Base-by-base conservation (phyloP, 2,113 vertebrate species). In the Toxotes jaculatrix region DNA sequence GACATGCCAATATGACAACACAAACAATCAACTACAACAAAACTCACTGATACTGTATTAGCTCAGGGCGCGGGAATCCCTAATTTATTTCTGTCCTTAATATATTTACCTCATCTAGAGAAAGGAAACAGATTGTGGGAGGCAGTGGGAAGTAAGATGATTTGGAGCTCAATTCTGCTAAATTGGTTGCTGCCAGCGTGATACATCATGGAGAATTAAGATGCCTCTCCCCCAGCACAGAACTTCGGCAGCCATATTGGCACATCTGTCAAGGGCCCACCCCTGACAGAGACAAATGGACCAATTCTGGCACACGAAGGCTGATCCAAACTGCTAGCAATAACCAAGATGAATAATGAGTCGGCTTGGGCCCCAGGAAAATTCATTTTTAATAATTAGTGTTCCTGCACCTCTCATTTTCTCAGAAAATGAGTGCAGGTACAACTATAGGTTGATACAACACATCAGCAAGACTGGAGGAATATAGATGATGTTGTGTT, bases 191-290 rank as follows among this genome's bases (percentile, higher is more conserved):
- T 93, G 94, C 93, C 94, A 94, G 92, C 79, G 73, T 88, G 90
- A 96, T 95, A 92, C 93, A 95, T 96, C 95, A 94, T 79, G 69
- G 88, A 89, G 90, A 94, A 96, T 95, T 94, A 95, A 93, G 93
- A 95, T 90, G 91, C 89, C 88, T 91, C 88, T 91, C 87, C 91
- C 90, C 91, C 72, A 91, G 89, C 89, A 91, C 89, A 88, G 77
- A 95, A 93, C 85, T 90, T 90, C 85, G 86, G 89, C 79, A 87
- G 91, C 88, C 93, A 92, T 93, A 94, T 94, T 95, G 95, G 93
- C 92, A 94, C 92, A 95, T 95, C 95, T 93, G 92, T 95, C 95
- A 94, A 89, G 80, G 79, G 92, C 86, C 91, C 88, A 88, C 93
- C 91, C 88, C 79, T 91, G 94, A 95, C 93, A 93, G 91, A 93